Evolutionary conservation across 2,113 vertebrate species (phyloP).

Genomic region (Corydoras sp.): DNA sequence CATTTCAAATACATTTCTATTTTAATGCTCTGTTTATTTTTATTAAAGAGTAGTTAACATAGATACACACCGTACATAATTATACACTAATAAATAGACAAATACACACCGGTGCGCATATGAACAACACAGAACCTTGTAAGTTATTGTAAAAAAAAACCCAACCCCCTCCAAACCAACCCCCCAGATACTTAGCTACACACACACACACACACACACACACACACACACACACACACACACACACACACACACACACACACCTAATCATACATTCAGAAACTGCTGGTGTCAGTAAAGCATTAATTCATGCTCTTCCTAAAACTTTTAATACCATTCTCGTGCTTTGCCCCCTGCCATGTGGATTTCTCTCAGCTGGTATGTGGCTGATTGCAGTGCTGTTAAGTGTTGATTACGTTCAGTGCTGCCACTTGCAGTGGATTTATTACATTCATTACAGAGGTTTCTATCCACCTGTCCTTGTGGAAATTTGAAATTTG

Average conservation of each 20-base stretch:
- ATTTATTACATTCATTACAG: neutral
- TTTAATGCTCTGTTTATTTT: too few species aligned
- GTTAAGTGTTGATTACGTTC: neutral
- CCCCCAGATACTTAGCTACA: slow-evolving; percentile 17
- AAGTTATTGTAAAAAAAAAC: too few species aligned
- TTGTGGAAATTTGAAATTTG: neutral
- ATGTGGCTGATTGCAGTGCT: neutral
- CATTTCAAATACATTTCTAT: too few species aligned
- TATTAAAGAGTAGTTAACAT: too few species aligned
- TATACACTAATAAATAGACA: too few species aligned
- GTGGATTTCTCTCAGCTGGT: neutral
- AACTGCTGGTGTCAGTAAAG: neutral
- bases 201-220: slow-evolving; percentile 15
- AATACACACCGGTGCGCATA: too few species aligned
- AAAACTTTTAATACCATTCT: neutral
- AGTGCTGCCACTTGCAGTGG: neutral
- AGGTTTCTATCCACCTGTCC: neutral
- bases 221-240: slow-evolving; percentile 11
- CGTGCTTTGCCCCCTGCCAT: neutral
- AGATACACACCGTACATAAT: too few species aligned
- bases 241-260: slow-evolving; percentile 15
- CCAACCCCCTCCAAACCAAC: slow-evolving; percentile 24
- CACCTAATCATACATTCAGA: too few species aligned
- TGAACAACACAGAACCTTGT: too few species aligned
- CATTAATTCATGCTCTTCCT: neutral